Percentiles rank a stretch among this genome's conserved stretches.
phyloP scores from a whole-genome alignment of 2,797 vertebrate species.

The Cottoperca gobio region DNA sequence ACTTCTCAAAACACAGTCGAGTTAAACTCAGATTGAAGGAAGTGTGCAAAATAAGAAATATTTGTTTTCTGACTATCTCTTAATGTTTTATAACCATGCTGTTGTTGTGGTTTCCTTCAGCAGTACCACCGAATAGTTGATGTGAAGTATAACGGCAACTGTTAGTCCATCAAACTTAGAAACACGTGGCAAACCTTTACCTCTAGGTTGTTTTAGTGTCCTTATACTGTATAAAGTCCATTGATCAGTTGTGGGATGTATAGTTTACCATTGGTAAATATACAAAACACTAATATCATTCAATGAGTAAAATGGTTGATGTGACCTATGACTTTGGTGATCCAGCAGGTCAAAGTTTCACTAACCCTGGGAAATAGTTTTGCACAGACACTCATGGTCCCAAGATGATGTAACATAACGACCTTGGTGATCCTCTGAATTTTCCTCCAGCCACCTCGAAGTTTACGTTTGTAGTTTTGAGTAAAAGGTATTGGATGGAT shows the following conservation, averaged over 20 bases:
- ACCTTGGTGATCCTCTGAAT: not conserved
- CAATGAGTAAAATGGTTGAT: too few relatives aligned
- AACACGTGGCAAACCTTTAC: not conserved
- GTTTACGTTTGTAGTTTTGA: not conserved
- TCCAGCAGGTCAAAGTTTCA: too few relatives aligned
- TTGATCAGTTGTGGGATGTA: not conserved
- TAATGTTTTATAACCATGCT: conserved; percentile 13
- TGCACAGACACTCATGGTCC: not conserved
- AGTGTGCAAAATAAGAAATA: conserved; percentile 19
- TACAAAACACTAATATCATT: not conserved
- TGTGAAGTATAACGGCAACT: not conserved
- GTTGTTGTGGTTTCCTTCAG: conserved; percentile 2
- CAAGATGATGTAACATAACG: not conserved
- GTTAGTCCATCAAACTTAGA: not conserved
- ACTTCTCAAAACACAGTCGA: conserved; percentile 29
- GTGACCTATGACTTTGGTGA: too few relatives aligned
- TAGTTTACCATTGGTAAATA: not conserved
- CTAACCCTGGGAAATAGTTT: too few relatives aligned
- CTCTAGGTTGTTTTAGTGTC: not conserved
- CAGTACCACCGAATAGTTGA: not conserved
- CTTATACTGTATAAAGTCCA: not conserved
- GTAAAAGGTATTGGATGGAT: not conserved
- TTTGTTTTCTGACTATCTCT: conserved; percentile 16
- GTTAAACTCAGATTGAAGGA: too few relatives aligned
- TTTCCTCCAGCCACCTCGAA: not conserved